Evolutionary conservation across 1,140 invertebrate genomes (phyloP).

Genomic region (Atta cephalotes): DNA sequence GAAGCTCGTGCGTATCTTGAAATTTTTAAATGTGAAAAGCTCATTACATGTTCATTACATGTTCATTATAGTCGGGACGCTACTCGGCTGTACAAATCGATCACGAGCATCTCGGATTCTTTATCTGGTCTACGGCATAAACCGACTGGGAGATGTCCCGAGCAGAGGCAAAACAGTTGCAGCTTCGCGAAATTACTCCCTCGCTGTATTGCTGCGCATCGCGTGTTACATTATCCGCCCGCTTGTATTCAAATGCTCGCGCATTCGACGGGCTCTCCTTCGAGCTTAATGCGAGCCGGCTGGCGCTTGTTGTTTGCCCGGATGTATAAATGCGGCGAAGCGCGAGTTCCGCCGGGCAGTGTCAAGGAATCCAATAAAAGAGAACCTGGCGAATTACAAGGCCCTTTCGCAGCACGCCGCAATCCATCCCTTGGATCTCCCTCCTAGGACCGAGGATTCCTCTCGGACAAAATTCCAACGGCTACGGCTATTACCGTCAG

Average conservation of each 20-base stretch:
- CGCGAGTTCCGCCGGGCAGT: slow-evolving; percentile 11
- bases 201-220: slow-evolving; percentile 1
- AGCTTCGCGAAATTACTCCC: slow-evolving; percentile 3
- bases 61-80: not conserved
- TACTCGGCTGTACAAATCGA: not conserved
- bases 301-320: slow-evolving; percentile 19
- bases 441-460: slow-evolving; percentile 11
- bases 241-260: slow-evolving; percentile 46
- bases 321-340: slow-evolving; percentile 49
- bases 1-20: not conserved
- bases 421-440: too few relatives aligned
- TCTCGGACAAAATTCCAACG: slow-evolving; percentile 66
- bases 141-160: not conserved
- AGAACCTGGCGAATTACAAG: slow-evolving; percentile 60
- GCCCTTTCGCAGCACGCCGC: slow-evolving; percentile 21
- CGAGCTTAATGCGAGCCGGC: slow-evolving; percentile 41
- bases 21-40: not conserved
- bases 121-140: not conserved
- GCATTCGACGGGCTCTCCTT: slow-evolving; percentile 14
- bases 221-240: not conserved
- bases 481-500: slow-evolving; percentile 50
- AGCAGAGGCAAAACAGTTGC: not conserved
- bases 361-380: slow-evolving; percentile 64
- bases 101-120: not conserved
- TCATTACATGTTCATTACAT: not conserved